Conservation (phyloP, 2,113 vertebrate genomes). For the sheep (Ovis aries) region DNA sequence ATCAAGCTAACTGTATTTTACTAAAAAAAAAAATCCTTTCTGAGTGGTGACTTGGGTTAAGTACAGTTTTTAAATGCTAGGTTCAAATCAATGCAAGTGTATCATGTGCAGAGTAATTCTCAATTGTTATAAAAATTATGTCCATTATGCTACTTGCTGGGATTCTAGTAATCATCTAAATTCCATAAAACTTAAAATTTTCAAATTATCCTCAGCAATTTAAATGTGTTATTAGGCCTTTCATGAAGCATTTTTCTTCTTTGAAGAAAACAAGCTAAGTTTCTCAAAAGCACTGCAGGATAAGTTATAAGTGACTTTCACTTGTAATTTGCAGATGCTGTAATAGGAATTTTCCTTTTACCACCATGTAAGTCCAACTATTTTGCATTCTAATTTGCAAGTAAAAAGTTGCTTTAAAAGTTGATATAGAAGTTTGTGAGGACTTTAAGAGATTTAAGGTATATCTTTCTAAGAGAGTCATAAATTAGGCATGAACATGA, state of each 20-base stretch:
- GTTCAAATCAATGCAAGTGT: conserved; percentile 52
- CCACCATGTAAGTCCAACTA: conserved; percentile 35
- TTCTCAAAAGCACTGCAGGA: conserved; percentile 65
- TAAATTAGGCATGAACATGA: conserved; percentile 22
- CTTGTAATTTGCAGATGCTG: conserved; percentile 55
- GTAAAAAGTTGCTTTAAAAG: conserved; percentile 58
- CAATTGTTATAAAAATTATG: conserved; percentile 71
- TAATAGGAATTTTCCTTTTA: conserved; percentile 68
- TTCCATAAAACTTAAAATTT: conserved; percentile 75
- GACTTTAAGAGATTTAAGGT: neutral
- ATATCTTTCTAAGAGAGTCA: conserved; percentile 32
- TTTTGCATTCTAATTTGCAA: conserved; percentile 68
- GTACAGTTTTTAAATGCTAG: conserved; percentile 61
- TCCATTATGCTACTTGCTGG: conserved; percentile 66
- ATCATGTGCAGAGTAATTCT: conserved; percentile 67
- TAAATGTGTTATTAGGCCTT: conserved; percentile 73
- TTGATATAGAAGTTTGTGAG: neutral
- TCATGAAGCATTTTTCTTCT: conserved; percentile 70
- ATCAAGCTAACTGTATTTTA: conserved; percentile 61
- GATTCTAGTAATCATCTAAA: conserved; percentile 74
- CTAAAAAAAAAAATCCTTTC: neutral
- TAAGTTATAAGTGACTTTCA: conserved; percentile 70
- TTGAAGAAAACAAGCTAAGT: conserved; percentile 72
- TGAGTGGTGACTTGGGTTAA: conserved; percentile 53
- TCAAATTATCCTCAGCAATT: conserved; percentile 73